These are phyloP conservation scores for Drosophila birchii DNA, from an alignment of 2,888 invertebrate genomes.

Conservation along the genomic window DNA sequence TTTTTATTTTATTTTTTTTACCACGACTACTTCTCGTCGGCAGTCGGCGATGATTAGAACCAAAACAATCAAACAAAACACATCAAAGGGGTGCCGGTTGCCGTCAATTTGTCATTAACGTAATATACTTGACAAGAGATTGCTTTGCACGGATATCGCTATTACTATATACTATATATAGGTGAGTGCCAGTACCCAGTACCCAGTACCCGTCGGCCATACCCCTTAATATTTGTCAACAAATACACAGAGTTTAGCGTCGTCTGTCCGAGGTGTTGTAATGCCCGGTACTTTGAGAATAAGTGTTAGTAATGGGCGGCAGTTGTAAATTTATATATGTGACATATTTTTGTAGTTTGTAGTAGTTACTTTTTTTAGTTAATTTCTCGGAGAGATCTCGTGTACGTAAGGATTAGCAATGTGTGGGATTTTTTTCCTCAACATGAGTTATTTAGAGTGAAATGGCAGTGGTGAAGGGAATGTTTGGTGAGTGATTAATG, in stretches of 20 bases:
- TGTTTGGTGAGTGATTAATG: slow-evolving; percentile 73
- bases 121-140: slow-evolving; percentile 83
- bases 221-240: slow-evolving; percentile 68
- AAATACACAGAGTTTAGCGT: slow-evolving; percentile 71
- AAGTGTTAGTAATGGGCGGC: slow-evolving; percentile 25
- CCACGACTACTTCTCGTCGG: slow-evolving; percentile 75
- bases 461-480: slow-evolving; percentile 9
- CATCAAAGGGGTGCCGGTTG: slow-evolving; percentile 78
- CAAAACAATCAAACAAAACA: slow-evolving; percentile 82
- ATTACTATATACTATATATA: slow-evolving; percentile 20
- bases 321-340: slow-evolving; percentile 78
- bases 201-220: slow-evolving; percentile 7
- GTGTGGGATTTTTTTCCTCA: slow-evolving; percentile 70
- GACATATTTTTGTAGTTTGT: slow-evolving; percentile 58
- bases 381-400: slow-evolving; percentile 31
- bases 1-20: not conserved
- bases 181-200: slow-evolving; percentile 6
- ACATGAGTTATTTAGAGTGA: slow-evolving; percentile 42
- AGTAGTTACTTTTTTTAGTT: slow-evolving; percentile 10
- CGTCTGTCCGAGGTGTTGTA: slow-evolving; percentile 71
- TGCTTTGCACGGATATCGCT: slow-evolving; percentile 77
- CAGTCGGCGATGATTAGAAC: slow-evolving; percentile 82
- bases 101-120: slow-evolving; percentile 85
- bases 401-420: slow-evolving; percentile 71
- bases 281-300: slow-evolving; percentile 50